A percentile compares a stretch with the other conserved stretches of the same genome.
phyloP scores from a whole-genome alignment of 2,888 invertebrate genomes.

The Actias luna region DNA sequence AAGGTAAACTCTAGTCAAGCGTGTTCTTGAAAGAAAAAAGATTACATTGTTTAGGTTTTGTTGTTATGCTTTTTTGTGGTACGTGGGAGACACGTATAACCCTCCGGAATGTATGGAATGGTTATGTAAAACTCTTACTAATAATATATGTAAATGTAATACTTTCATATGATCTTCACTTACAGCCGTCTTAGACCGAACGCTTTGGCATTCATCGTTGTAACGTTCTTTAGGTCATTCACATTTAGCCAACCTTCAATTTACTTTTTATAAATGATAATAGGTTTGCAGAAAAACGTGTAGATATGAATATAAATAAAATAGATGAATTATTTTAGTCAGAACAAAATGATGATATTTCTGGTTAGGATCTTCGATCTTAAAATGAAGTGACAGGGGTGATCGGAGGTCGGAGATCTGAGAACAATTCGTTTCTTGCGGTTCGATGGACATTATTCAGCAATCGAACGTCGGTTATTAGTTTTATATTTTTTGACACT shows the following conservation, averaged over 20 bases:
- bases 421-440: neutral
- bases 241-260: constrained; percentile 16
- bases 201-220: too few species aligned
- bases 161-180: too few species aligned
- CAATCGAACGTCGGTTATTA: constrained; percentile 10
- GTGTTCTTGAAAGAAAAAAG: neutral
- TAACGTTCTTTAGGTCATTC: neutral
- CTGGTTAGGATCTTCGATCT: neutral
- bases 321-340: too few species aligned
- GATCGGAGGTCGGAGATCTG: constrained; percentile 5
- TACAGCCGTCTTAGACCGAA: too few species aligned
- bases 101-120: too few species aligned
- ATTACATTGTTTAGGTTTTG: neutral
- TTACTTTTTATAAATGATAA: neutral
- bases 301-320: too few species aligned
- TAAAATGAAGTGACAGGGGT: constrained; percentile 2
- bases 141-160: too few species aligned
- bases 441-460: constrained; percentile 12
- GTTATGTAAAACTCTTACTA: too few species aligned
- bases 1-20: neutral
- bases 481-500: too few species aligned
- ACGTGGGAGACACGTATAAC: too few species aligned
- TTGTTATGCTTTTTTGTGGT: too few species aligned
- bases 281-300: neutral
- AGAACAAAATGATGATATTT: neutral